Conservation (phyloP, 1,140 invertebrate species). For the Drosophila nasuta region DNA sequence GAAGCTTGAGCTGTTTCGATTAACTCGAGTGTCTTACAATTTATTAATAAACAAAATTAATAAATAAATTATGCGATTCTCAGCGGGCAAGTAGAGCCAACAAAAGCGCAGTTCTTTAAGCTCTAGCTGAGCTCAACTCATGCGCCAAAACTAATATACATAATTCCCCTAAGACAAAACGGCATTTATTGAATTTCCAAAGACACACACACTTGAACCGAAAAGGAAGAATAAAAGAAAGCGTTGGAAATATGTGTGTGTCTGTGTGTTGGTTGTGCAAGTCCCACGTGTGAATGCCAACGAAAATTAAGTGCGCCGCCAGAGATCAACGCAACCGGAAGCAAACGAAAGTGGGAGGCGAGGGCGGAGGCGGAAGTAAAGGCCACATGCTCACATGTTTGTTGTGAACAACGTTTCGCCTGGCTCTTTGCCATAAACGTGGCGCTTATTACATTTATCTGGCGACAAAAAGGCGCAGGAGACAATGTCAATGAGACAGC, state of each 20-base stretch:
- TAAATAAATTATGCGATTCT: conserved; percentile 71
- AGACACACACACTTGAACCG: conserved; percentile 7
- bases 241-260: not conserved
- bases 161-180: conserved; percentile 77
- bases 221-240: not conserved
- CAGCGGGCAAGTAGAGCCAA: not conserved
- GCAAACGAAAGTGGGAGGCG: not conserved
- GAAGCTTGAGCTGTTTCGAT: conserved; percentile 9
- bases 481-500: conserved; percentile 27
- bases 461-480: conserved; percentile 60
- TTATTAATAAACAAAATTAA: conserved; percentile 75
- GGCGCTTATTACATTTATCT: conserved; percentile 79
- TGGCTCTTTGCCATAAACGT: conserved; percentile 56
- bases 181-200: conserved; percentile 60
- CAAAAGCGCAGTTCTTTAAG: not conserved
- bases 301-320: conserved; percentile 43
- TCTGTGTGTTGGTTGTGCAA: not conserved
- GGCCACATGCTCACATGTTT: conserved; percentile 7
- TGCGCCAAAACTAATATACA: conserved; percentile 64
- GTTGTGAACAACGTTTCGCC: conserved; percentile 1
- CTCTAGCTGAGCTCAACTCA: conserved; percentile 24
- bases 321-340: conserved; percentile 46
- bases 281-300: conserved; percentile 42
- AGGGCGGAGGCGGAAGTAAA: not conserved
- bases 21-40: conserved; percentile 20